A percentile compares a stretch with the other conserved stretches of the same genome.
phyloP scores from a whole-genome alignment of 2,888 invertebrate species.

The Polyommatus iphigenia region DNA sequence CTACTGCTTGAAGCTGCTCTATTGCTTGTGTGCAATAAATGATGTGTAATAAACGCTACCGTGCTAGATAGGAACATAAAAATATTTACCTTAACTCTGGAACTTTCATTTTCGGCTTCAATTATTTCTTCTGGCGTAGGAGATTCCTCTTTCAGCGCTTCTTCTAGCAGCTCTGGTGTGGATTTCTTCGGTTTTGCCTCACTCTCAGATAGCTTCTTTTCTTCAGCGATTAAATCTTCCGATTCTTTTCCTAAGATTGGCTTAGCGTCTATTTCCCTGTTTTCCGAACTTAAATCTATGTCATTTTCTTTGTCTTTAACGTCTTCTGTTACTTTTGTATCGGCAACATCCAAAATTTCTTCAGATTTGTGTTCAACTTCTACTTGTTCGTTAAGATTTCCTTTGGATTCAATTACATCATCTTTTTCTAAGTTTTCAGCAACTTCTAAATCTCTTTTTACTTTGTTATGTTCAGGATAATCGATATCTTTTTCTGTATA shows the following conservation, averaged over 20 bases:
- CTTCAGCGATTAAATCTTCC: constrained; percentile 59
- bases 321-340: constrained; percentile 23
- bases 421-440: constrained; percentile 38
- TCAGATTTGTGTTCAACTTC: constrained; percentile 30
- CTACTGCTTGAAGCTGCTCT: not conserved
- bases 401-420: constrained; percentile 31
- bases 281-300: constrained; percentile 27
- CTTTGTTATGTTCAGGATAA: constrained; percentile 19
- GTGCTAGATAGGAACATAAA: not conserved
- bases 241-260: constrained; percentile 42
- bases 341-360: not conserved
- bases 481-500: constrained; percentile 20
- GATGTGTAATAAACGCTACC: not conserved
- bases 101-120: constrained; percentile 58
- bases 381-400: constrained; percentile 18
- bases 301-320: constrained; percentile 19
- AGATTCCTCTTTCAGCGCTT: constrained; percentile 59
- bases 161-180: constrained; percentile 64
- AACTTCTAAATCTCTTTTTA: constrained; percentile 17
- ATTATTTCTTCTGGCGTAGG: constrained; percentile 46
- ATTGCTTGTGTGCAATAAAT: no score
- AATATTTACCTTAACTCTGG: constrained; percentile 68
- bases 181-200: constrained; percentile 49
- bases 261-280: constrained; percentile 35
- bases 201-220: constrained; percentile 46